Percentiles rank a stretch among this genome's conserved stretches.
Conservation (phyloP, 2,113 vertebrate species). For the Numida meleagris region DNA sequence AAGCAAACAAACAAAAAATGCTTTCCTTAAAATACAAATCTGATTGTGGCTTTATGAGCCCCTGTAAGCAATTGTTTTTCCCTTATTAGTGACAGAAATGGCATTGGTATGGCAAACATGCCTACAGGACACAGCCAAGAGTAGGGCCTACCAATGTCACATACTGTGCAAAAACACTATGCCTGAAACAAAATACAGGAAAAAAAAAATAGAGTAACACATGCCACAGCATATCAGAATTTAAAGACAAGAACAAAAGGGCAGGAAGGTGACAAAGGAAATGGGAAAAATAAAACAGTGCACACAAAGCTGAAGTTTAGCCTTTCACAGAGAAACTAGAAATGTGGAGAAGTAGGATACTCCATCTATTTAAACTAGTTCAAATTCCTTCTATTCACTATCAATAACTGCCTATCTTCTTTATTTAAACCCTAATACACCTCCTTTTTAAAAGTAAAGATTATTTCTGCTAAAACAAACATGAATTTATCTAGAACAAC, state of each 20-base stretch:
- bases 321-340: neutral
- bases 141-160: neutral
- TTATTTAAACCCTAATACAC: neutral
- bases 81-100: neutral
- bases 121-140: neutral
- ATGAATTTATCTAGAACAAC: neutral
- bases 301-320: neutral
- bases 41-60: neutral
- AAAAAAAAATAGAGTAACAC: neutral
- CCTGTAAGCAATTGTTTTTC: neutral
- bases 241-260: neutral
- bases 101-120: neutral
- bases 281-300: neutral
- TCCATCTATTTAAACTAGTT: neutral
- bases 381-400: neutral
- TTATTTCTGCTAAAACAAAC: neutral
- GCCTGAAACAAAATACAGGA: neutral
- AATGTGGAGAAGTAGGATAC: neutral
- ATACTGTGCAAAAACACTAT: fast-evolving
- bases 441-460: neutral
- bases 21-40: neutral
- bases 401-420: neutral
- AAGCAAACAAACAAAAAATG: neutral
- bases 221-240: neutral
- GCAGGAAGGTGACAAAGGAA: neutral